Conservation (phyloP, 2,888 invertebrate genomes). For the Heteromurus nitidus region DNA sequence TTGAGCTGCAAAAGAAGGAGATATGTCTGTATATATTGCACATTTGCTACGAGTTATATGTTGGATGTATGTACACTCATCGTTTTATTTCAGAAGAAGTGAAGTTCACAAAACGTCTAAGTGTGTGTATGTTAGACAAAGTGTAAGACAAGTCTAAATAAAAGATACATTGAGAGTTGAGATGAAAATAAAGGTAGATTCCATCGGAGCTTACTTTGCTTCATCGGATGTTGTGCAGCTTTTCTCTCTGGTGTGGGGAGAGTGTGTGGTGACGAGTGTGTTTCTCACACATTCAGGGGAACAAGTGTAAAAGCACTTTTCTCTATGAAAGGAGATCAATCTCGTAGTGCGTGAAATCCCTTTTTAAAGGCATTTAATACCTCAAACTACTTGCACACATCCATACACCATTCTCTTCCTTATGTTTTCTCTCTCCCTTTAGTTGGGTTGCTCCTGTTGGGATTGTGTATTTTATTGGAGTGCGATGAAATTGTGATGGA, state of each 20-base stretch:
- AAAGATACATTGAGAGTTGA: not conserved
- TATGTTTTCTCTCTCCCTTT: too few relatives aligned
- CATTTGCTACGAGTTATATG: not conserved
- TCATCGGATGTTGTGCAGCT: constrained; percentile 15
- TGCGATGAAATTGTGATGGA: not conserved
- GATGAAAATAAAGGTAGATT: not conserved
- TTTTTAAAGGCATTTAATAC: constrained; percentile 23
- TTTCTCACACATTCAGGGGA: constrained; percentile 1
- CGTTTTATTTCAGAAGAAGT: constrained; percentile 11
- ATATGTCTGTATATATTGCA: too few relatives aligned
- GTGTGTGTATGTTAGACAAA: not conserved
- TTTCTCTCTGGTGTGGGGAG: not conserved
- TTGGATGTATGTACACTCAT: too few relatives aligned
- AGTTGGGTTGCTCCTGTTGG: too few relatives aligned
- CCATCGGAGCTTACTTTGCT: constrained; percentile 17
- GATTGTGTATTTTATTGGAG: too few relatives aligned
- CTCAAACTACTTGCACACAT: not conserved
- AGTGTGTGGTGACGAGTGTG: not conserved
- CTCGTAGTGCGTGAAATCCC: constrained; percentile 29
- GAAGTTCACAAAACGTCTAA: not conserved
- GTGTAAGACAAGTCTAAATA: constrained; percentile 12
- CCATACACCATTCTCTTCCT: not conserved
- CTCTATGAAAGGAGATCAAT: constrained; percentile 40
- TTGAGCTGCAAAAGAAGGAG: not conserved
- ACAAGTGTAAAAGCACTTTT: constrained; percentile 38